Percentiles rank a stretch among this genome's conserved stretches.
phyloP scores from a whole-genome alignment of 2,797 vertebrate genomes.

The Thunnus albacares region DNA sequence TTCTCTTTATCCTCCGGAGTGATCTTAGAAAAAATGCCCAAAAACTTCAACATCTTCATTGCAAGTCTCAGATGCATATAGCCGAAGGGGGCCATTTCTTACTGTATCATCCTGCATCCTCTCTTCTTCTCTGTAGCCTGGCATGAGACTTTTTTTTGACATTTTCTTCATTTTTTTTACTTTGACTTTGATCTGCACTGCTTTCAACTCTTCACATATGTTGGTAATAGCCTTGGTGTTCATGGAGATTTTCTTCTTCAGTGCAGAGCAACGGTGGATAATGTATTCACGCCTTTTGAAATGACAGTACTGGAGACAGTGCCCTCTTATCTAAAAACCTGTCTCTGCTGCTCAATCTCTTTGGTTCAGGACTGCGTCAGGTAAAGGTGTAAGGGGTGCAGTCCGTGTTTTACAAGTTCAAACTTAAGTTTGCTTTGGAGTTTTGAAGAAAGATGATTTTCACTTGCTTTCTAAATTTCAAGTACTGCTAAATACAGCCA shows the following conservation, averaged over 20 bases:
- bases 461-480: not conserved
- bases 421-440: slow-evolving; percentile 42
- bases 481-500: not conserved
- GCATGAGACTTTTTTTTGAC: slow-evolving; percentile 46
- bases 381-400: slow-evolving; percentile 28
- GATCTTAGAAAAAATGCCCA: slow-evolving; percentile 19
- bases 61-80: slow-evolving; percentile 40
- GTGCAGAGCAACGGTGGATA: slow-evolving; percentile 63
- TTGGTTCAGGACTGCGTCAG: slow-evolving; percentile 50
- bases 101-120: slow-evolving; percentile 64
- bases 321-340: slow-evolving; percentile 56
- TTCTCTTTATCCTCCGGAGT: slow-evolving; percentile 22
- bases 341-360: slow-evolving; percentile 45
- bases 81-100: slow-evolving; percentile 53
- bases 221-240: slow-evolving; percentile 75
- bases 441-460: slow-evolving; percentile 12
- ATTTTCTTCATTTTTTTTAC: slow-evolving; percentile 29
- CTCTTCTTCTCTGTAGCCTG: slow-evolving; percentile 42
- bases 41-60: slow-evolving; percentile 38
- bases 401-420: slow-evolving; percentile 42
- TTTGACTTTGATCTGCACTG: slow-evolving; percentile 73
- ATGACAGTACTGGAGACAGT: slow-evolving; percentile 59
- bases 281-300: slow-evolving; percentile 75
- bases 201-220: slow-evolving; percentile 77
- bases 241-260: slow-evolving; percentile 72